These are phyloP conservation scores for Shinisaurus crocodilurus DNA, from an alignment of 2,113 vertebrate species.

Conservation along the genomic window DNA sequence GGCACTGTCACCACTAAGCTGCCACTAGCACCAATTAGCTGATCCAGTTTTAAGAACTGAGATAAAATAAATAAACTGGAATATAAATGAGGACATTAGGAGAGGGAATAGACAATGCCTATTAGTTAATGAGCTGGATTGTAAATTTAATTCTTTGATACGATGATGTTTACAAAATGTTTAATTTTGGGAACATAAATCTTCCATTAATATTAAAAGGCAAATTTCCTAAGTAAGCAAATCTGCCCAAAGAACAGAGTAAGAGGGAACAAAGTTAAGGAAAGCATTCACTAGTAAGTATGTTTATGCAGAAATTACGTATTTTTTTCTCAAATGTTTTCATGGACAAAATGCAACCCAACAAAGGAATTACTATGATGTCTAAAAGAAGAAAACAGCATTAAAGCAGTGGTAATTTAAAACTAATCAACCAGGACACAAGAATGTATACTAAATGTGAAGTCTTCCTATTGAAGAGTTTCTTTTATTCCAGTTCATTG, in stretches of 20 bases:
- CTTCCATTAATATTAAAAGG: conserved; percentile 55
- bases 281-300: background rate
- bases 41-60: background rate
- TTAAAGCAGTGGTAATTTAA: background rate
- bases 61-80: background rate
- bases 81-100: conserved; percentile 16
- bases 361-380: background rate
- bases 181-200: conserved; percentile 60
- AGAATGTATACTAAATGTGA: background rate
- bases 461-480: background rate
- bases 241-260: conserved; percentile 30
- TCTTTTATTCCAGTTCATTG: background rate
- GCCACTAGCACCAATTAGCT: conserved; percentile 34
- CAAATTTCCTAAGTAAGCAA: conserved; percentile 51
- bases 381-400: background rate
- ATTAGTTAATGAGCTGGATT: conserved; percentile 13
- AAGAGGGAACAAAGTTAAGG: conserved; percentile 30
- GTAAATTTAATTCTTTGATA: conserved; percentile 36
- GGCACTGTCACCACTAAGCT: conserved; percentile 8
- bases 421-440: conserved; percentile 8
- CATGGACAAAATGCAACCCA: conserved; percentile 14
- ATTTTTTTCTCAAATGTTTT: background rate
- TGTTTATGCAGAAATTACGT: background rate
- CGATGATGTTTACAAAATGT: conserved; percentile 49
- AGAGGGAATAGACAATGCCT: conserved; percentile 30